Conservation (phyloP, 2,797 vertebrate species). For the Halcyon badia region DNA sequence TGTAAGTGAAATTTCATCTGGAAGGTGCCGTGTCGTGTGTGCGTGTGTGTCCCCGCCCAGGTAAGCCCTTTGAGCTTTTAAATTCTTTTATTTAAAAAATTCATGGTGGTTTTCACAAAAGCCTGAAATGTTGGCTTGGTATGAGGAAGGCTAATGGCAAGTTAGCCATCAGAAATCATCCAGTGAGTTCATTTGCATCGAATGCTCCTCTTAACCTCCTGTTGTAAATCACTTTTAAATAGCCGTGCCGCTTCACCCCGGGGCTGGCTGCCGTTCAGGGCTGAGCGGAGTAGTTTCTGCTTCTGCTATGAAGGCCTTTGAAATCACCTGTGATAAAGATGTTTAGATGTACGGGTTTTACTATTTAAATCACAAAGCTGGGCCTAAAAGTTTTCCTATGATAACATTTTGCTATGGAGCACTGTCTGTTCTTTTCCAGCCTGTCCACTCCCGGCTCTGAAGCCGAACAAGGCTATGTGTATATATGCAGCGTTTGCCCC, state of each 20-base stretch:
- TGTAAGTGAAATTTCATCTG: constrained; percentile 51
- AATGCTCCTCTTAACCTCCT: constrained; percentile 54
- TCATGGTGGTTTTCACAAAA: constrained; percentile 13
- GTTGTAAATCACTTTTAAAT: constrained; percentile 69
- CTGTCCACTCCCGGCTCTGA: background rate
- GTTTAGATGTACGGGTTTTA: background rate
- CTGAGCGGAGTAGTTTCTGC: background rate
- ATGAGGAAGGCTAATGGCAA: constrained; percentile 38
- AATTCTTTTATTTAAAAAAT: constrained; percentile 18
- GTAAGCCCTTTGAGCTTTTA: constrained; percentile 7
- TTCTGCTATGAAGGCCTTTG: background rate
- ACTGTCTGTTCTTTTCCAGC: background rate
- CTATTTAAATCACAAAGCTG: background rate
- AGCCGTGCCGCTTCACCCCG: background rate
- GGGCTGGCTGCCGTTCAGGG: constrained; percentile 42
- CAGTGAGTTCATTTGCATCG: constrained; percentile 55
- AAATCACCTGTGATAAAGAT: constrained; percentile 32
- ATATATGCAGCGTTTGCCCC: background rate
- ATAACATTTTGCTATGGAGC: background rate
- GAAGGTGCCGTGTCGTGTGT: background rate
- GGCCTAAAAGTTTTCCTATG: background rate
- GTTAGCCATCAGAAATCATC: constrained; percentile 54
- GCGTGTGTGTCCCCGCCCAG: too few species aligned
- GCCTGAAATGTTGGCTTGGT: background rate
- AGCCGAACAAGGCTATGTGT: background rate